A percentile compares a stretch with the other conserved stretches of the same genome.
phyloP scores from a whole-genome alignment of 2,113 vertebrate genomes.

The Nothobranchius furzeri region DNA sequence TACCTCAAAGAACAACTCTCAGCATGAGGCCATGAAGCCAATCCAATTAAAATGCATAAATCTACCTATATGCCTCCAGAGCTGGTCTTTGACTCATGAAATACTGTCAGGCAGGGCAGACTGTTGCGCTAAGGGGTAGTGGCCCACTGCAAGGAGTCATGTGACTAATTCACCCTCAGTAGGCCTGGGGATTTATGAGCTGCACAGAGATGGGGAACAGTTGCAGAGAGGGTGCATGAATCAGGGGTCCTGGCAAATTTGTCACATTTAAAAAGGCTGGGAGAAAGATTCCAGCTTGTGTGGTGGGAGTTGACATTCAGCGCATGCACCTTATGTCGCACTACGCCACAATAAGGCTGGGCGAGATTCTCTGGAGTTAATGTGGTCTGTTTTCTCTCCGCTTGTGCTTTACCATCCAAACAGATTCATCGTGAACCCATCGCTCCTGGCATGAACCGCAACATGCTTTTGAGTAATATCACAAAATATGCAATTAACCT shows the following conservation, averaged over 20 bases:
- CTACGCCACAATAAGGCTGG: slow-evolving; percentile 29
- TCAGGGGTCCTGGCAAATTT: slow-evolving; percentile 56
- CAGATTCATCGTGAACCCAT: slow-evolving; percentile 25
- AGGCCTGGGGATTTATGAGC: slow-evolving; percentile 68
- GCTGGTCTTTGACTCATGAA: slow-evolving; percentile 63
- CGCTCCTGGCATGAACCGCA: not conserved
- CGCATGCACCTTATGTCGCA: slow-evolving; percentile 49
- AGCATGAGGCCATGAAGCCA: slow-evolving; percentile 57
- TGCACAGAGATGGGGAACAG: slow-evolving; percentile 52
- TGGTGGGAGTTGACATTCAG: slow-evolving; percentile 55
- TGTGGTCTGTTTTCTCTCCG: not conserved
- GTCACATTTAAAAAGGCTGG: slow-evolving; percentile 54
- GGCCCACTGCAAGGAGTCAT: slow-evolving; percentile 57
- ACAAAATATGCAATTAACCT: slow-evolving; percentile 41
- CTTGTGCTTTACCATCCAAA: slow-evolving; percentile 20
- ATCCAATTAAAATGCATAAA: slow-evolving; percentile 77
- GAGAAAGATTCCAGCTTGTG: slow-evolving; percentile 28
- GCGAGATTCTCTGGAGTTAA: slow-evolving; percentile 16
- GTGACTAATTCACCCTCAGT: slow-evolving; percentile 58
- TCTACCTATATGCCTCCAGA: slow-evolving; percentile 55
- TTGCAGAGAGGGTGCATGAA: slow-evolving; percentile 53
- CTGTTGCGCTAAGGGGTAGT: slow-evolving; percentile 46
- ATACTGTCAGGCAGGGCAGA: slow-evolving; percentile 57
- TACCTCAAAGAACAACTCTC: slow-evolving; percentile 53
- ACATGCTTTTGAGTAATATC: not conserved